Conservation (phyloP, 2,888 invertebrate species). For the Pharmacophagus antenor region DNA sequence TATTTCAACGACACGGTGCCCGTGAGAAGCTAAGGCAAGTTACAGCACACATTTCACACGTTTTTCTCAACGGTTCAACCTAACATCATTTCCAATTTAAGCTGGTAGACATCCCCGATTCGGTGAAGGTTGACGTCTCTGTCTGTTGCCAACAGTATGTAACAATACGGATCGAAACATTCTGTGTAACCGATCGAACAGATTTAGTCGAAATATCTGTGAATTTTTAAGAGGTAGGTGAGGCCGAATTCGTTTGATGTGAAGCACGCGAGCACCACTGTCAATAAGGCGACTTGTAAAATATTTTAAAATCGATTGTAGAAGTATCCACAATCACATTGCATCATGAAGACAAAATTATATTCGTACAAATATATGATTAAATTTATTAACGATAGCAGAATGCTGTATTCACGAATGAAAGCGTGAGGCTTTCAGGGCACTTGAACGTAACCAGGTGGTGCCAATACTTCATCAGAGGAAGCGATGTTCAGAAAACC, state of each 20-base stretch:
- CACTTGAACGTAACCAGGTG: not conserved
- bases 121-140: not conserved
- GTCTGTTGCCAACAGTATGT: not conserved
- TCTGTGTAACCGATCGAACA: slow-evolving; percentile 7
- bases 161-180: slow-evolving; percentile 6
- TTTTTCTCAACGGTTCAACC: not conserved
- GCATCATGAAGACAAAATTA: not conserved
- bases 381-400: not conserved
- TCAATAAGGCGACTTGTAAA: slow-evolving; percentile 25
- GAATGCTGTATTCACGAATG: not conserved
- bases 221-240: slow-evolving; percentile 3
- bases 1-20: slow-evolving; percentile 20
- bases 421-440: not conserved
- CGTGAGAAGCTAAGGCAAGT: slow-evolving; percentile 23
- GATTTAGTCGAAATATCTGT: not conserved
- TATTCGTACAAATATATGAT: not conserved
- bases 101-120: not conserved
- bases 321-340: slow-evolving; percentile 25
- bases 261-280: slow-evolving; percentile 18
- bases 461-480: not conserved
- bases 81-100: not conserved
- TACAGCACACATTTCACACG: slow-evolving; percentile 15
- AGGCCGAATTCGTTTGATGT: slow-evolving; percentile 9
- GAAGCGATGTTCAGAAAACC: not conserved
- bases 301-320: slow-evolving; percentile 18